phyloP scores from a whole-genome alignment of 2,113 vertebrate species.

The Microcebus griseorufus region DNA sequence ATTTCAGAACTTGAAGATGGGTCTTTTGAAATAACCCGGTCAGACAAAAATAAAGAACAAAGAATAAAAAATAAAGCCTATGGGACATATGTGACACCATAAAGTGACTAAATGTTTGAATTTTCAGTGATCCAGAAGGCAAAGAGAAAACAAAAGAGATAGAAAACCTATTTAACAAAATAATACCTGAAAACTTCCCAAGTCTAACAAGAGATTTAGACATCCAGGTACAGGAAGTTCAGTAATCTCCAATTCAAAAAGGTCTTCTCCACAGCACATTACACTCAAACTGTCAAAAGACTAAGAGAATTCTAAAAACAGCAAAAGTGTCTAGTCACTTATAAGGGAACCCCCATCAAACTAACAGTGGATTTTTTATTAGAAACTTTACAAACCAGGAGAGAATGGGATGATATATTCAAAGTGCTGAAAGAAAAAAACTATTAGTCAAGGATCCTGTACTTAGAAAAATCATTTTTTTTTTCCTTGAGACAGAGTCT shows the following conservation, averaged over 20 bases:
- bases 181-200: background rate
- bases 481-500: too few relatives aligned
- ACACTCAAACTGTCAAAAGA: background rate
- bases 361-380: background rate
- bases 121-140: background rate
- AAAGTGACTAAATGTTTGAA: background rate
- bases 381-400: background rate
- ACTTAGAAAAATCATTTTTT: background rate
- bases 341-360: background rate
- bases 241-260: background rate
- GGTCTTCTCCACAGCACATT: background rate
- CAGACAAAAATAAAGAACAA: background rate
- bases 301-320: background rate
- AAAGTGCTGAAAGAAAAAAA: background rate
- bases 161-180: background rate
- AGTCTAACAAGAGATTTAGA: background rate
- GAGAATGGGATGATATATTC: background rate
- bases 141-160: background rate
- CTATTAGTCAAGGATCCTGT: background rate
- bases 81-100: background rate
- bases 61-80: background rate
- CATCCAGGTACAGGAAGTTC: background rate
- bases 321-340: background rate
- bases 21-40: background rate
- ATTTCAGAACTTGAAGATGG: background rate